Conservation (phyloP, 2,888 invertebrate species). For the Nomada fucata region DNA sequence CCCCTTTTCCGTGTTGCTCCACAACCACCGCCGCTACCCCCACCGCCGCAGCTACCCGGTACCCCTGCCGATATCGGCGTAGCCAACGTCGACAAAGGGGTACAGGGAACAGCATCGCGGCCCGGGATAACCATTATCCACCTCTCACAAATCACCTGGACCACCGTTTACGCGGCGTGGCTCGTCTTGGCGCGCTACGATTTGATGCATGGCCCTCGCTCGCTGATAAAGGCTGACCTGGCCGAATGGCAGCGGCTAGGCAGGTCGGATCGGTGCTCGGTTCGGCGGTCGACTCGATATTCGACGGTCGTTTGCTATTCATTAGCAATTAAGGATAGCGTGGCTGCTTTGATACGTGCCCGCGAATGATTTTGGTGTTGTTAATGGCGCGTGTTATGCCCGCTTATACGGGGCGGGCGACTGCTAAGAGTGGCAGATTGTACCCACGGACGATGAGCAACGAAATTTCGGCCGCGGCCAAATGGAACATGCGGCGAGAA, state of each 20-base stretch:
- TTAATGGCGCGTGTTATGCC: constrained; percentile 30
- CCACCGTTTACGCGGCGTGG: constrained; percentile 58
- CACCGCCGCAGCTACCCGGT: constrained; percentile 54
- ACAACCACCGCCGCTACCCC: constrained; percentile 67
- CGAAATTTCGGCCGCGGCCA: not conserved
- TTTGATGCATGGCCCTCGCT: constrained; percentile 30
- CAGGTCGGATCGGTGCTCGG: not conserved
- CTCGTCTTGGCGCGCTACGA: constrained; percentile 55
- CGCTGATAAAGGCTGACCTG: constrained; percentile 29
- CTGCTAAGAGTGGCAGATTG: not conserved
- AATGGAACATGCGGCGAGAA: not conserved
- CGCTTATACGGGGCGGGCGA: constrained; percentile 12
- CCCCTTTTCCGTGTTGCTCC: constrained; percentile 59
- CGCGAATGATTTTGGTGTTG: constrained; percentile 3
- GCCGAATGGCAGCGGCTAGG: not conserved
- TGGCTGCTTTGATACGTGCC: not conserved
- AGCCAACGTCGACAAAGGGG: constrained; percentile 63
- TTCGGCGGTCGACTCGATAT: not conserved
- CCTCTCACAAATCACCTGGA: constrained; percentile 81
- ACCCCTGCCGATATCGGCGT: constrained; percentile 61
- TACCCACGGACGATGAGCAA: not conserved
- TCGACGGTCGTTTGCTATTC: constrained; percentile 20
- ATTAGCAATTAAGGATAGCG: constrained; percentile 24
- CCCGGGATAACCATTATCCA: constrained; percentile 80
- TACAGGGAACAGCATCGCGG: constrained; percentile 63